Evolutionary conservation across 1,140 invertebrate species (phyloP).

Genomic region (Sipha flava): DNA sequence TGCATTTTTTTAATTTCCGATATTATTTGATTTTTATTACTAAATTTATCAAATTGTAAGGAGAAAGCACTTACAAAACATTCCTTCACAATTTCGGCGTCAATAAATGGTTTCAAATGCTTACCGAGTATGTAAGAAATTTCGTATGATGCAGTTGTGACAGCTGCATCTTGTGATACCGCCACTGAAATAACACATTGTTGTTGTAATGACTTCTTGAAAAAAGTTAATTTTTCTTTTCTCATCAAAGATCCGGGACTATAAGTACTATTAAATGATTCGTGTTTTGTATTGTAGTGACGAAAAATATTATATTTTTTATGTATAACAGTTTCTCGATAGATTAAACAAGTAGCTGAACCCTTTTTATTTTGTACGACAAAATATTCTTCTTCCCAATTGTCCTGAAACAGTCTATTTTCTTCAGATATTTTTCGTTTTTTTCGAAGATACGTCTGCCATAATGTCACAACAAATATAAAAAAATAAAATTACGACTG

Average conservation of each 20-base stretch:
- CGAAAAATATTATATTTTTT: neutral
- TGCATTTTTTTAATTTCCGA: neutral
- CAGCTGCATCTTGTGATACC: neutral
- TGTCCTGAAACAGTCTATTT: neutral
- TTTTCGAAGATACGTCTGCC: neutral
- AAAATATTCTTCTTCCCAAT: neutral
- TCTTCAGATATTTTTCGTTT: neutral
- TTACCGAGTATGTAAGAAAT: conserved; percentile 16
- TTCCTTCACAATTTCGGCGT: conserved; percentile 26
- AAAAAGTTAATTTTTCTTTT: neutral
- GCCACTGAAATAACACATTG: neutral
- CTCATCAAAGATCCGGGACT: neutral
- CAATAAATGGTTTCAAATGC: conserved; percentile 23
- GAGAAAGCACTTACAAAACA: neutral
- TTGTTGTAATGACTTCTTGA: neutral
- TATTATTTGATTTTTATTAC: neutral
- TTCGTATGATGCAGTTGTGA: neutral
- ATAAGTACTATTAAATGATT: neutral
- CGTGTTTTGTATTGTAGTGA: neutral
- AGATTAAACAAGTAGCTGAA: neutral
- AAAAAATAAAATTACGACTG: neutral
- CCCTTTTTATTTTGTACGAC: neutral
- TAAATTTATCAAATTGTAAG: conserved; percentile 14
- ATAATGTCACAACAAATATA: neutral
- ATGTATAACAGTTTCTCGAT: neutral